Evolutionary conservation across 2,113 vertebrate species (phyloP), one percentile per base, ranked within the genome.

Genomic region (Cryptomyrus ogoouensis): DNA sequence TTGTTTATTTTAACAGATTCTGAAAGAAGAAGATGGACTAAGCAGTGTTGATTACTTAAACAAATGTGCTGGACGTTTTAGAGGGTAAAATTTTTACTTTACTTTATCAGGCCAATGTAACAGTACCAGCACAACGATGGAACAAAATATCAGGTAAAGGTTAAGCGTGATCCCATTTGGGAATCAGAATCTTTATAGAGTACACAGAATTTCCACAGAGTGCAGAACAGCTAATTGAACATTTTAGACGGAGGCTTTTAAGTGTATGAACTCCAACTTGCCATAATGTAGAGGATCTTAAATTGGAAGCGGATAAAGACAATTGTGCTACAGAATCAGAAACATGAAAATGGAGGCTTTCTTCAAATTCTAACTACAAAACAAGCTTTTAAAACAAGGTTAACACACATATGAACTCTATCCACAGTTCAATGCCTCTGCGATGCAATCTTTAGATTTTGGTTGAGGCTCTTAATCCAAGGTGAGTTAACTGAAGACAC

Each of bases 301-400:
- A 39, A 80, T 80, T 42, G 62, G 27, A 13, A 31, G 27, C 27
- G 31, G 62, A 31, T 70, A 31, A 31, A 13, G 62, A 70, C 62
- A 27, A 70, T 70, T 70, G 62, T 70, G 62, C n/a, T 13, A 13
- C 62, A 70, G 35, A 80, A 42, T 80, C 35, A 42, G n/a, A 42
- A 80, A 80, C 15, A 42, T 80, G 15, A 42, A 80, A 80, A 15
- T 80, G 74, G 74, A 42, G 35, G 17, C 35, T 80, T 80, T 42
- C 31, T 42, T 42, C 35, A 42, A 80, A 42, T 80, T 80, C 31
- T 80, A 80, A 42, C 35, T 80, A 5, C 17, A 42, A 39, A 80
- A 80, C 74, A 80, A 80, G 74, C 74, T 42, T 80, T 80, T 42
- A 80, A 80, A 80, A 42, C 74, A 80, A 80, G 74, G 74, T 80